Conservation (phyloP, 2,888 invertebrate genomes). For the Acanthosepion esculentum region DNA sequence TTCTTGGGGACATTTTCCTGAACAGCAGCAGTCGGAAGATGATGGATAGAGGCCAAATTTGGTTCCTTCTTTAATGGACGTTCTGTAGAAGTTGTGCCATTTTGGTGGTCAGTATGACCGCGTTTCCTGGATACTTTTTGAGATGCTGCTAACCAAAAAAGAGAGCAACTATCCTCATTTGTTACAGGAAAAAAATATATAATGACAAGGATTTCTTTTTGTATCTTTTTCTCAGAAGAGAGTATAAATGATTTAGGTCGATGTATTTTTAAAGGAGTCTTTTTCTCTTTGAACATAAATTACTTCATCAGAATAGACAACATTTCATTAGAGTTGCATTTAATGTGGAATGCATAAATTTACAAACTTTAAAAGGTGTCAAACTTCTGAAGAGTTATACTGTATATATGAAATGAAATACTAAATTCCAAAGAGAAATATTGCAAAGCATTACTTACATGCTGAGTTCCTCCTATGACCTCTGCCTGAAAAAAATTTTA, state of each 20-base stretch:
- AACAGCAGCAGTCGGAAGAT: background rate
- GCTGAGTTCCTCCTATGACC: background rate
- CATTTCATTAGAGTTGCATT: too few relatives aligned
- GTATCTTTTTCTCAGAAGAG: too few relatives aligned
- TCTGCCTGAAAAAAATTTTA: background rate
- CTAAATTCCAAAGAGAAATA: background rate
- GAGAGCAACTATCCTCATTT: background rate
- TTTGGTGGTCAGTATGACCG: background rate
- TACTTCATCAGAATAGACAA: too few relatives aligned
- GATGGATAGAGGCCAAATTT: background rate
- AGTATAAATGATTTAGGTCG: too few relatives aligned
- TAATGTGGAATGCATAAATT: too few relatives aligned
- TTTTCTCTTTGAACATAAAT: too few relatives aligned
- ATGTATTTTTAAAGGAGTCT: too few relatives aligned
- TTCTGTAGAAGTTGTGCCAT: background rate
- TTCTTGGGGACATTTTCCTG: background rate
- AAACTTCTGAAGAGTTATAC: too few relatives aligned
- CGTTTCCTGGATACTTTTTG: background rate
- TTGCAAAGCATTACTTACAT: background rate
- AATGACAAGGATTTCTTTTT: background rate
- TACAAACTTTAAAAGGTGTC: too few relatives aligned
- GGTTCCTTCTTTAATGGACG: constrained; percentile 4
- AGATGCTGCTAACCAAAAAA: background rate
- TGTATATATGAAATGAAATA: too few relatives aligned
- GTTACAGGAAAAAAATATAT: background rate